Conservation (phyloP, 2,113 vertebrate genomes). For the Aspidoscelis tigris region DNA sequence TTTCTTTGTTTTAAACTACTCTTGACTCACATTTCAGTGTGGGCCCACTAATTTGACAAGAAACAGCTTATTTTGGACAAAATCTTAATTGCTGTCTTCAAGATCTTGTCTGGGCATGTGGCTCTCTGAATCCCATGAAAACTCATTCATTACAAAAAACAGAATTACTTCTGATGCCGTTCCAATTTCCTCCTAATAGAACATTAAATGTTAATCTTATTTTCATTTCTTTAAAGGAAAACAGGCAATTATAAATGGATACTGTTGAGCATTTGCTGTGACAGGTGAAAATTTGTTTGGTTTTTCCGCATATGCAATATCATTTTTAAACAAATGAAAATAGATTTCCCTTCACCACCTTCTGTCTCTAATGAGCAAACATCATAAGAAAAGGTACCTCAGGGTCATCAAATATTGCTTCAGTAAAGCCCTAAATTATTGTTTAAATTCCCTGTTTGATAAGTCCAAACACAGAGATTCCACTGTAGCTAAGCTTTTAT, state of each 20-base stretch:
- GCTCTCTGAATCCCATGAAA: not conserved
- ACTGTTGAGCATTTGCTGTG: slow-evolving; percentile 14
- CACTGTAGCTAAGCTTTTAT: not conserved
- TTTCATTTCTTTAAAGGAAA: slow-evolving; percentile 31
- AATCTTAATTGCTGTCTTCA: not conserved
- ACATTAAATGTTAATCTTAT: slow-evolving; percentile 17
- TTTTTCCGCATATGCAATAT: not conserved
- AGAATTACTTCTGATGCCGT: not conserved
- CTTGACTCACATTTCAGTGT: not conserved
- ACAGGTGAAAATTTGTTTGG: not conserved
- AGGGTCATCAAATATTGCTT: not conserved
- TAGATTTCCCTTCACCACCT: not conserved
- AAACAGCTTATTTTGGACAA: not conserved
- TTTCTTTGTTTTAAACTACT: not conserved
- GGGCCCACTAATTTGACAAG: not conserved
- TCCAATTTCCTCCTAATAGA: slow-evolving; percentile 5
- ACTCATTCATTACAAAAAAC: not conserved
- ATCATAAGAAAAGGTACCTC: not conserved
- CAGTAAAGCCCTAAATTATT: not conserved
- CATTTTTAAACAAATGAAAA: slow-evolving; percentile 4
- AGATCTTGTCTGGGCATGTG: not conserved
- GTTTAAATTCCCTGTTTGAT: not conserved
- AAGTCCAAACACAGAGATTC: not conserved
- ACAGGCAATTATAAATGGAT: not conserved
- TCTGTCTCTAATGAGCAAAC: slow-evolving; percentile 1